Percentiles rank a stretch among this genome's conserved stretches.
Evolutionary conservation across 2,113 vertebrate species (phyloP).

Genomic region (Carassius carassius): DNA sequence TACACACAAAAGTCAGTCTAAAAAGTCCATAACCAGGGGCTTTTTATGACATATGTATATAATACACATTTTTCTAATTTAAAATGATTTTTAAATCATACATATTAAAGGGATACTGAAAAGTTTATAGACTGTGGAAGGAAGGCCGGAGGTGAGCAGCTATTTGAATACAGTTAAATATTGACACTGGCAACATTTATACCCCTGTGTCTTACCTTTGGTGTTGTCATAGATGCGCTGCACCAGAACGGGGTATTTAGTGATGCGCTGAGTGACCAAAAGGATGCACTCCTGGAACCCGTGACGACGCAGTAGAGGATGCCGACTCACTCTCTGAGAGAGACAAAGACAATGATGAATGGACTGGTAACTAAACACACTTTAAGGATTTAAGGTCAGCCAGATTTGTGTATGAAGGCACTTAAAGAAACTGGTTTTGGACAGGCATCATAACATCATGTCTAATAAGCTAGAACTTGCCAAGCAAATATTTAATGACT

Average conservation of each 20-base stretch:
- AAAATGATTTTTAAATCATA: too few relatives aligned
- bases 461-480: background rate
- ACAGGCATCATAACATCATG: background rate
- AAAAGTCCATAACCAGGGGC: background rate
- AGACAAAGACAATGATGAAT: background rate
- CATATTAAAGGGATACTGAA: background rate
- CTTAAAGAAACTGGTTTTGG: background rate
- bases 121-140: background rate
- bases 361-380: too few relatives aligned
- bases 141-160: background rate
- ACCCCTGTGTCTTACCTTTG: conserved; percentile 71
- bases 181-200: background rate
- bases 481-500: background rate
- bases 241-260: conserved; percentile 91
- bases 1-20: background rate
- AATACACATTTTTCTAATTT: too few relatives aligned
- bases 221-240: conserved; percentile 88
- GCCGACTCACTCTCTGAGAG: conserved; percentile 80
- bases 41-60: background rate
- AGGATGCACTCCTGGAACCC: conserved; percentile 92
- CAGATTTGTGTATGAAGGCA: background rate
- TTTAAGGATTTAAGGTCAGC: background rate
- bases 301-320: conserved; percentile 83
- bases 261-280: conserved; percentile 92
- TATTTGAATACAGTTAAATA: background rate